These are phyloP conservation scores for Diachrysia chrysitis DNA, from an alignment of 2,888 invertebrate species.

Conservation along the genomic window DNA sequence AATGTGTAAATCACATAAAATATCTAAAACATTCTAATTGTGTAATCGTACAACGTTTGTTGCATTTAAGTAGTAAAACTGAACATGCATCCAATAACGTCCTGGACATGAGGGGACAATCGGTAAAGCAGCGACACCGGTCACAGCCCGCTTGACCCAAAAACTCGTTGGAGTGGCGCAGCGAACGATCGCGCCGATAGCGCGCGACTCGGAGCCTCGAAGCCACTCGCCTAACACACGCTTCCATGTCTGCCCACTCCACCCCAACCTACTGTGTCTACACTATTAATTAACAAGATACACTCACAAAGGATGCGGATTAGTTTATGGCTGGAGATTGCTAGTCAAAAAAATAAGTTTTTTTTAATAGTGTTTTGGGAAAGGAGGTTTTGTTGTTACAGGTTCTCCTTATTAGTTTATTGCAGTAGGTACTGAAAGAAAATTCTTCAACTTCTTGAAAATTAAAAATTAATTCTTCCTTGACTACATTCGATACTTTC, in stretches of 20 bases:
- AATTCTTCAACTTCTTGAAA: no score
- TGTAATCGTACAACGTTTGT: not conserved
- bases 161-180: conserved; percentile 74
- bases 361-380: no score
- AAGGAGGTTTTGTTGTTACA: not conserved
- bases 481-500: no score
- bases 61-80: conserved; percentile 10
- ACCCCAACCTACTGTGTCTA: conserved; percentile 50
- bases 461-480: no score
- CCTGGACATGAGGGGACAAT: conserved; percentile 65
- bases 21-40: no score
- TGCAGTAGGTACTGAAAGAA: not conserved
- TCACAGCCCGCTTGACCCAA: conserved; percentile 84
- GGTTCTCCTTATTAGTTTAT: not conserved
- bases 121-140: conserved; percentile 68
- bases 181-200: conserved; percentile 81
- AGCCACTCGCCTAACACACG: conserved; percentile 39
- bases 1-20: no score
- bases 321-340: not conserved
- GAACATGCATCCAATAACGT: conserved; percentile 66
- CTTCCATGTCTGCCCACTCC: conserved; percentile 42
- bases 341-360: not conserved
- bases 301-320: conserved; percentile 33
- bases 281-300: conserved; percentile 52
- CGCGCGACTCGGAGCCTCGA: conserved; percentile 65